Evolutionary conservation across 2,113 vertebrate genomes (phyloP).

Genomic region (Podocnemis expansa): DNA sequence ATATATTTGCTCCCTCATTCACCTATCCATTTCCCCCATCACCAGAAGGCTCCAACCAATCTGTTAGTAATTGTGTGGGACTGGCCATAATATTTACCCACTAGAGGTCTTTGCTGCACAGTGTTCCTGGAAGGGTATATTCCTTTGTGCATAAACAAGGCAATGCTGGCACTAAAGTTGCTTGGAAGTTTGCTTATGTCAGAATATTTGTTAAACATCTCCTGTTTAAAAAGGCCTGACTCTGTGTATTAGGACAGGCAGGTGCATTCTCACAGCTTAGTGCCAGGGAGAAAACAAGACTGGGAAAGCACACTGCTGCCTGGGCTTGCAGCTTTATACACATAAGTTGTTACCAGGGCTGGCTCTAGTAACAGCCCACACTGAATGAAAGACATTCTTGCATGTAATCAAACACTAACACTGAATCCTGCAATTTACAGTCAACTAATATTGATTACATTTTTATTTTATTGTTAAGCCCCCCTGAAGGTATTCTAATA

Average conservation of each 20-base stretch:
- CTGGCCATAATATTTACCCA: conserved; percentile 8
- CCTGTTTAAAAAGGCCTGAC: neutral
- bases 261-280: neutral
- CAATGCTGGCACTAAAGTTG: neutral
- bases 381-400: neutral
- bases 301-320: neutral
- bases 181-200: neutral
- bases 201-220: conserved; percentile 23
- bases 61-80: neutral
- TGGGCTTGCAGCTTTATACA: neutral
- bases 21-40: neutral
- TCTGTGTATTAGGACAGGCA: neutral
- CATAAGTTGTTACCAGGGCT: neutral
- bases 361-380: neutral
- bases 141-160: neutral
- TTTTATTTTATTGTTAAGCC: neutral
- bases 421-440: neutral
- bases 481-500: neutral
- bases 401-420: neutral
- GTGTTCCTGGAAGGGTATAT: neutral
- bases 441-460: neutral
- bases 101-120: conserved; percentile 20
- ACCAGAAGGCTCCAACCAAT: neutral
- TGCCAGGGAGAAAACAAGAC: accelerated
- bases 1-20: neutral